These are phyloP conservation scores for Physeter macrocephalus DNA, from an alignment of 2,113 vertebrate species.

Conservation along the genomic window DNA sequence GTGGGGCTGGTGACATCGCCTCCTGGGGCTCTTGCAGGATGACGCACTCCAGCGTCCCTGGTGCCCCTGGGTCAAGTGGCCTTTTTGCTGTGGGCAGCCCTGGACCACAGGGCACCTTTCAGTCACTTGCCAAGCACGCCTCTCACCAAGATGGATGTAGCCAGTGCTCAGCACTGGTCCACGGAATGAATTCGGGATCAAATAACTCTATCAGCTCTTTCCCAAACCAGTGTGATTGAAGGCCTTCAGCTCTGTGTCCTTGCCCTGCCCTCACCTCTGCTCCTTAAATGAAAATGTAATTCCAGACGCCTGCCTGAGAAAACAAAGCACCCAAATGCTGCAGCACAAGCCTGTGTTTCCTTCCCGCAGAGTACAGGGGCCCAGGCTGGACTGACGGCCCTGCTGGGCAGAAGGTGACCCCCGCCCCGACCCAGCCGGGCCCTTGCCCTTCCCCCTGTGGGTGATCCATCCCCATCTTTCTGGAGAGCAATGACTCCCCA, in stretches of 20 bases:
- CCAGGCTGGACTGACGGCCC: neutral
- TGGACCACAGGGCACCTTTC: no score
- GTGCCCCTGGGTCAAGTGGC: fast-evolving
- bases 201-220: fast-evolving
- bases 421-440: fast-evolving
- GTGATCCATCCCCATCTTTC: fast-evolving
- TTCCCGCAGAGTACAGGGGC: fast-evolving
- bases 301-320: fast-evolving
- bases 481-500: fast-evolving
- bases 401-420: fast-evolving
- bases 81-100: neutral
- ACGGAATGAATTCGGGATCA: fast-evolving
- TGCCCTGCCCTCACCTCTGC: neutral
- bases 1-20: fast-evolving
- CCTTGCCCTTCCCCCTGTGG: fast-evolving
- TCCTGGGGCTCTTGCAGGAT: neutral
- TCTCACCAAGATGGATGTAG: fast-evolving
- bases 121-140: no score
- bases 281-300: neutral
- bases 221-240: neutral
- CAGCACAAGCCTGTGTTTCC: fast-evolving
- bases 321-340: fast-evolving
- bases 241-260: fast-evolving
- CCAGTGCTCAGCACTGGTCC: neutral
- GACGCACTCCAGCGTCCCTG: fast-evolving